Evolutionary conservation across 2,888 invertebrate species (phyloP), one percentile per base, ranked within the genome.

Genomic region (Drosophila anceps): DNA sequence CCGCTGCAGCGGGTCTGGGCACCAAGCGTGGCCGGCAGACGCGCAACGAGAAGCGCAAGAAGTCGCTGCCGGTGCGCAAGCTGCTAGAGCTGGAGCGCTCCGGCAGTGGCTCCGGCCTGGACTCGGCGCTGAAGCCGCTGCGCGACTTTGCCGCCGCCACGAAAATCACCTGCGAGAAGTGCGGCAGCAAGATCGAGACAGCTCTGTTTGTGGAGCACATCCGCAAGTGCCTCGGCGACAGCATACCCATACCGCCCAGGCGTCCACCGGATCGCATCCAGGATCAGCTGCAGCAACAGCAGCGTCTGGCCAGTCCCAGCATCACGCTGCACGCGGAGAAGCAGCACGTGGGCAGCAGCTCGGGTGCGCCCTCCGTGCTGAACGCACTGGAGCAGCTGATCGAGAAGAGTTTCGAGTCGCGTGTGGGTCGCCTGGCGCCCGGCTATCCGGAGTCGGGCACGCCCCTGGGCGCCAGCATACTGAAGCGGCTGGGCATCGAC

Each of bases 321-420:
- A 94, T 95, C 24, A 94, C 94, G n/a, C 92, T 94, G 69, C 46
- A 59, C n/a, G 43, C 61, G 8, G 89, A 77, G 8, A 84, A 94
- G 94, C 73, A n/a, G n/a, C 95, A 10, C 4, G 20, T 12, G 95
- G 95, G 95, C 31, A 37, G 74, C 29, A 33, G 31, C 13, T 24
- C 54, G 7, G 41, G 43, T 0, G 55, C 97, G 1, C 97, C 97
- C 13, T 98, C 98, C 2, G 98, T 98, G 55, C 94, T 99, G 55
- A 98, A 98, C 92, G 98, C 98, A 58, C 97, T 99, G 92, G 98
- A 99, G 93, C 98, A 98, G 92, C 94, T 99, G 86, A 98, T 99
- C 91, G 98, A 98, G 92, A 98, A 98, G 92, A 98, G 98, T 93
- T 99, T 99, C 92, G 98, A 98, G 91, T 97, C 97, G 7, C 94